These are phyloP conservation scores for Rattus rattus DNA, from an alignment of 2,113 vertebrate genomes.

Conservation along the genomic window DNA sequence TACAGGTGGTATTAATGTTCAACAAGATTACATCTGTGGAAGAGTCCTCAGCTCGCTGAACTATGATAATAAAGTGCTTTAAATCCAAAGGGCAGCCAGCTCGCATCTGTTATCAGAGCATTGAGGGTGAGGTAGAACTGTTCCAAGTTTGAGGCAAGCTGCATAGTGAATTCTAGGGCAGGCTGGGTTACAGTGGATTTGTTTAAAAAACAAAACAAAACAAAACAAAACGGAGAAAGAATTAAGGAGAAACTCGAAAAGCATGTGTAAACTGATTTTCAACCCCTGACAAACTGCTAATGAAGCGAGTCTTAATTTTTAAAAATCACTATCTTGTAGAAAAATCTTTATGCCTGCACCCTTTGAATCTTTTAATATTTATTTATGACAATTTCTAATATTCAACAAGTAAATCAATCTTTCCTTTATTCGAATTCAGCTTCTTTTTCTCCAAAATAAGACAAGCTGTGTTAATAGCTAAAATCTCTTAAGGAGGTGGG, in stretches of 20 bases:
- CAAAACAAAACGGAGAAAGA: no score
- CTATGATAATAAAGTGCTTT: slow-evolving; percentile 22
- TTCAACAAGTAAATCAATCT: slow-evolving; percentile 49
- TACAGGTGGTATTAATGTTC: background rate
- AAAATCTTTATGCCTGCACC: slow-evolving; percentile 5
- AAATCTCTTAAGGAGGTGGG: slow-evolving; percentile 13
- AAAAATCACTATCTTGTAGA: slow-evolving; percentile 55
- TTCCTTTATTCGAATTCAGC: slow-evolving; percentile 25
- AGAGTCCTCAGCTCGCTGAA: slow-evolving; percentile 20
- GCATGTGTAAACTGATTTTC: background rate
- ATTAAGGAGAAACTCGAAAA: slow-evolving; percentile 23
- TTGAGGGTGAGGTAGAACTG: background rate
- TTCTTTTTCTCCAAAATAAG: slow-evolving; percentile 56
- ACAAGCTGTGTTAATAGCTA: background rate
- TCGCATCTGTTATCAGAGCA: background rate
- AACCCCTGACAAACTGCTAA: slow-evolving; percentile 51
- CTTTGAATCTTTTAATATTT: slow-evolving; percentile 46
- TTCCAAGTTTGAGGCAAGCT: background rate
- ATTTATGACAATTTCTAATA: slow-evolving; percentile 54
- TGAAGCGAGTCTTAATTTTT: slow-evolving; percentile 48
- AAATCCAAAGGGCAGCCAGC: slow-evolving; percentile 45
- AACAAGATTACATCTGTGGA: slow-evolving; percentile 34
- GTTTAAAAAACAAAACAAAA: background rate
- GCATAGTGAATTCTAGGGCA: background rate
- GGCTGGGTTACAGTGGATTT: background rate